Base-by-base conservation (phyloP, 2,888 invertebrate species). In the Entomobrya multifasciata region DNA sequence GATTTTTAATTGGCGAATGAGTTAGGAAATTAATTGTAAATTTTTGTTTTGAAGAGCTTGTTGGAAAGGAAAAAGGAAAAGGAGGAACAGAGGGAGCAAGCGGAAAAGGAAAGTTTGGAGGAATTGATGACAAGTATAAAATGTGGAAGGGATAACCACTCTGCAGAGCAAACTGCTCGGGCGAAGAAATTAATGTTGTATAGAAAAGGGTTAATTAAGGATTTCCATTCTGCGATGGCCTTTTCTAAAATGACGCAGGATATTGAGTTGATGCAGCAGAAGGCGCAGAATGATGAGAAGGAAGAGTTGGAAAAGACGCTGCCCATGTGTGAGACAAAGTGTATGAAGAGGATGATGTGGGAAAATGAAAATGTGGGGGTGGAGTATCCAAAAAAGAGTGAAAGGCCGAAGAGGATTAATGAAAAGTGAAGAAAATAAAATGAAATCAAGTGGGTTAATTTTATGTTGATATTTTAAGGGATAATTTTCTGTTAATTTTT, bases 181-280 rank as follows among this genome's bases (percentile, higher is more conserved):
- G 90, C 91, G 11, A 77, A 89, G 22, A 86, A 89, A 41, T 62
- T 88, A n/a, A 78, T 88, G 47, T 36, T 91, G 67, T 88, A 89
- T 41, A 30, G 90, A n/a, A 91, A 91, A 78, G 91, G 91, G 13
- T 82, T 89, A 3, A 90, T 91, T 36, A 70, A 86, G 47, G 90
- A 91, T 49, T 90, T 91, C 65, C 89, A 91, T 62, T 88, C 90
- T 4, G 87, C 89, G 0, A 41, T 91, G 55, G 90, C 87, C 10
- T 86, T 81, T 52, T 91, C 90, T 8, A 91, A 88, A 60, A 87
- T 88, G 87, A 77, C 87, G 70, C 89, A 90, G 72, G 89, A 89
- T 25, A 86, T 87, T 52, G 89, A 87, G 5, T 65, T 86, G 22
- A 22, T 67, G 25, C 44, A 72, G 10, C 11, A 81, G 47, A 65